Percentiles rank a stretch among this genome's conserved stretches.
Evolutionary conservation across 2,888 invertebrate genomes (phyloP).

Genomic region (Caenorhabditis parvicauda): DNA sequence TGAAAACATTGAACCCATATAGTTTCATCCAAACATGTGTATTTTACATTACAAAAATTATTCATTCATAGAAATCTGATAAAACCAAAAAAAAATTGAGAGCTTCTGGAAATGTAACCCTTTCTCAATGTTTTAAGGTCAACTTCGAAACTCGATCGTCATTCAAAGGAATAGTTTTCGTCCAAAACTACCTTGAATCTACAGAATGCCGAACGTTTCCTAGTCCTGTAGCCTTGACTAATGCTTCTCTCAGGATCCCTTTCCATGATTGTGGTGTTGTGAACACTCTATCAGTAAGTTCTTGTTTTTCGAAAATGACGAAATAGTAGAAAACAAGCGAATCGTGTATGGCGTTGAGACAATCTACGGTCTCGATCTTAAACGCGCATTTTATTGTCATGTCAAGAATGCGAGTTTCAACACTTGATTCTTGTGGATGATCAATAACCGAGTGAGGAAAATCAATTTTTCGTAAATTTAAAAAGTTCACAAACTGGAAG

Average conservation of each 20-base stretch:
- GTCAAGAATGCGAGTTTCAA: no score
- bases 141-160: conserved; percentile 55
- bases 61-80: no score
- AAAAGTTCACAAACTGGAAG: no score
- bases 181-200: conserved; percentile 51
- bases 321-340: background rate
- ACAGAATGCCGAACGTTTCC: conserved; percentile 31
- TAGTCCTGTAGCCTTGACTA: conserved; percentile 8
- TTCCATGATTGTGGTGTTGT: conserved; percentile 56
- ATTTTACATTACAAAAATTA: no score
- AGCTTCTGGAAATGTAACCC: no score
- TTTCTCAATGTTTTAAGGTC: conserved; percentile 50
- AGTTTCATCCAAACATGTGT: no score
- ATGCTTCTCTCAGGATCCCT: conserved; percentile 42
- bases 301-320: background rate
- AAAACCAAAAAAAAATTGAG: no score
- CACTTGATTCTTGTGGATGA: no score
- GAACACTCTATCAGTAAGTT: conserved; percentile 41
- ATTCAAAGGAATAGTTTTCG: conserved; percentile 54
- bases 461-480: no score
- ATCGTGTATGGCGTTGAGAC: background rate
- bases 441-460: no score
- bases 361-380: background rate
- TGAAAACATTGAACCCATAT: no score
- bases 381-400: no score